Evolutionary conservation across 2,113 vertebrate species (phyloP).

Genomic region (Oncorhynchus kisutch): DNA sequence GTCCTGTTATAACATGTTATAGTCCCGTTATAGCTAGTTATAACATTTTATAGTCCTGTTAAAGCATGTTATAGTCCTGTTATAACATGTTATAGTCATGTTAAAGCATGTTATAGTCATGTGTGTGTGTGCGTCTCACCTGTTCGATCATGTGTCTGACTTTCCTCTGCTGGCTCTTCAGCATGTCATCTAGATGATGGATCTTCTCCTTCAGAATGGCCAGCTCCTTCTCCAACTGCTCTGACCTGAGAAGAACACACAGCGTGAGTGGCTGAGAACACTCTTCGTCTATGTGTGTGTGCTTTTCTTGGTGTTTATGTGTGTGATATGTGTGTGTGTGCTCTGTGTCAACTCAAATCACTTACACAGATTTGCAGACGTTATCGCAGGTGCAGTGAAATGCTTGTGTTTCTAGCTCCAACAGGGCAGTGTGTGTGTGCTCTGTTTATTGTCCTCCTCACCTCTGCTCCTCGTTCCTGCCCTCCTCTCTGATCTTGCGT

Average conservation of each 20-base stretch:
- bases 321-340: not conserved
- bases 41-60: no score
- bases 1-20: no score
- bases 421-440: not conserved
- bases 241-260: slow-evolving; percentile 67
- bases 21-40: no score
- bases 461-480: slow-evolving; percentile 74
- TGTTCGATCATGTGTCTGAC: slow-evolving; percentile 96
- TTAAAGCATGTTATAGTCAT: no score
- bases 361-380: no score
- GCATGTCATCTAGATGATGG: slow-evolving; percentile 93
- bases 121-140: slow-evolving; percentile 65
- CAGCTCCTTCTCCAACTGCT: slow-evolving; percentile 86
- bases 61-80: no score
- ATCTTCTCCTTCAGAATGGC: slow-evolving; percentile 89
- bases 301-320: not conserved
- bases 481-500: slow-evolving; percentile 68
- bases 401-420: no score
- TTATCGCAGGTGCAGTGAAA: no score
- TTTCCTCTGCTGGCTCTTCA: slow-evolving; percentile 94
- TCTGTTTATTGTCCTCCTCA: slow-evolving; percentile 54
- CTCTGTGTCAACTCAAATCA: no score
- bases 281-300: not conserved
- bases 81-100: no score
- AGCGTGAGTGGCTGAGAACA: not conserved